phyloP scores from a whole-genome alignment of 1,140 invertebrate species.

The Brachionus rotundiformis region DNA sequence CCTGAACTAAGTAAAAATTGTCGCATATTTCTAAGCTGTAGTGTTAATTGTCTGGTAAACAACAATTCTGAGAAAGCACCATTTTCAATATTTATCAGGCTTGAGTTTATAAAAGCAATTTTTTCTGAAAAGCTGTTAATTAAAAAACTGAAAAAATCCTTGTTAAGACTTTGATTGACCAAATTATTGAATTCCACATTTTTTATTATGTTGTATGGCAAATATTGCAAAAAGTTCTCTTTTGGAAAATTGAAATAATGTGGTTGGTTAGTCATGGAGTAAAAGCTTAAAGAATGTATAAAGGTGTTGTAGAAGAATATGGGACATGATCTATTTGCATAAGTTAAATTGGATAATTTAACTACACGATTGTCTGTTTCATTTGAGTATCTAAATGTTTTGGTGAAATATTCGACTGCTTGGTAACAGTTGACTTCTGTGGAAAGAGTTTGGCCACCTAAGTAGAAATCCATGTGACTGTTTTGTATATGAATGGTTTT shows the following conservation, averaged over 20 bases:
- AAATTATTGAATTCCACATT: neutral
- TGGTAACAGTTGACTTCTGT: neutral
- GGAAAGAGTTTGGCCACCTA: neutral
- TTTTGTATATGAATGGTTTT: neutral
- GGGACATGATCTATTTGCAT: neutral
- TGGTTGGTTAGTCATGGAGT: neutral
- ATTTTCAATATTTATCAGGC: neutral
- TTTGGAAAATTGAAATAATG: neutral
- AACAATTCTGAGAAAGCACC: neutral
- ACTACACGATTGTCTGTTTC: neutral
- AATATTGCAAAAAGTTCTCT: neutral
- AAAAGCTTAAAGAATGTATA: neutral
- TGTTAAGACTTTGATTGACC: neutral
- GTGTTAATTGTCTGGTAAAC: neutral
- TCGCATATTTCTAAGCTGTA: neutral
- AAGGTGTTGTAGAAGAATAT: neutral
- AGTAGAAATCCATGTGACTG: neutral
- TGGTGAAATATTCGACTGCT: neutral
- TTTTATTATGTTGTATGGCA: neutral
- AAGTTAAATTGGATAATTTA: neutral
- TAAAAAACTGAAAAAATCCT: neutral
- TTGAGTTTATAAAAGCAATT: neutral
- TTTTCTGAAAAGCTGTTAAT: neutral
- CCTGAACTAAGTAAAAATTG: neutral
- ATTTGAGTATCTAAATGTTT: neutral